Percentiles rank a stretch among this genome's conserved stretches.
phyloP scores from a whole-genome alignment of 2,888 invertebrate genomes.

The Acleris laterana region DNA sequence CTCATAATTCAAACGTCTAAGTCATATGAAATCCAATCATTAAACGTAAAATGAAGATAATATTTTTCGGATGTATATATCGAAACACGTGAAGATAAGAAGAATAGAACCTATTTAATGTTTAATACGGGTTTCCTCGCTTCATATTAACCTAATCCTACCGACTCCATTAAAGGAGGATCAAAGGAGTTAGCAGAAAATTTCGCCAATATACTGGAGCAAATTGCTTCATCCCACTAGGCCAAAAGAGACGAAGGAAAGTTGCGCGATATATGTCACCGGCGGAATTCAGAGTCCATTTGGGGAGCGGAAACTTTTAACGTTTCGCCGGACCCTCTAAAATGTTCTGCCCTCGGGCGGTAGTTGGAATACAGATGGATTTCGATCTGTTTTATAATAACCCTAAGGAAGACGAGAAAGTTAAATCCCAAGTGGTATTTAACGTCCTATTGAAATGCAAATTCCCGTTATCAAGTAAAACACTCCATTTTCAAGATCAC shows the following conservation, averaged over 20 bases:
- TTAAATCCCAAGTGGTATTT: conserved; percentile 17
- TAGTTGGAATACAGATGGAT: conserved; percentile 14
- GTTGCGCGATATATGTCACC: conserved; percentile 42
- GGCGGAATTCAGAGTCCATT: conserved; percentile 25
- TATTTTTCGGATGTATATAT: not conserved
- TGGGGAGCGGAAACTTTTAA: conserved; percentile 29
- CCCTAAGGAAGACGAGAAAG: not conserved
- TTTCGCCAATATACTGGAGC: conserved; percentile 41
- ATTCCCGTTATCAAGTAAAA: conserved; percentile 11
- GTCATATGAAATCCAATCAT: not conserved
- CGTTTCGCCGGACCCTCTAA: conserved; percentile 22
- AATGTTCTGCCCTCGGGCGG: conserved; percentile 6
- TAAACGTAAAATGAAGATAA: not conserved
- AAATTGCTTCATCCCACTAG: conserved; percentile 45
- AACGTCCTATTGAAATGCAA: conserved; percentile 17
- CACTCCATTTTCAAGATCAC: conserved; percentile 30
- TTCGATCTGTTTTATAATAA: conserved; percentile 2
- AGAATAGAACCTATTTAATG: conserved; percentile 3
- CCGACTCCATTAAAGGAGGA: conserved; percentile 16
- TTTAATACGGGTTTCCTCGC: not conserved
- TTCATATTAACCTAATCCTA: conserved; percentile 2
- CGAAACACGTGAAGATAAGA: not conserved
- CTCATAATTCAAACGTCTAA: not conserved
- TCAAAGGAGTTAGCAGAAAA: conserved; percentile 37
- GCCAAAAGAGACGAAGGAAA: conserved; percentile 42